Evolutionary conservation across 2,888 invertebrate species (phyloP), one percentile per base, ranked within the genome.

Genomic region (Invenusta paracnida): DNA sequence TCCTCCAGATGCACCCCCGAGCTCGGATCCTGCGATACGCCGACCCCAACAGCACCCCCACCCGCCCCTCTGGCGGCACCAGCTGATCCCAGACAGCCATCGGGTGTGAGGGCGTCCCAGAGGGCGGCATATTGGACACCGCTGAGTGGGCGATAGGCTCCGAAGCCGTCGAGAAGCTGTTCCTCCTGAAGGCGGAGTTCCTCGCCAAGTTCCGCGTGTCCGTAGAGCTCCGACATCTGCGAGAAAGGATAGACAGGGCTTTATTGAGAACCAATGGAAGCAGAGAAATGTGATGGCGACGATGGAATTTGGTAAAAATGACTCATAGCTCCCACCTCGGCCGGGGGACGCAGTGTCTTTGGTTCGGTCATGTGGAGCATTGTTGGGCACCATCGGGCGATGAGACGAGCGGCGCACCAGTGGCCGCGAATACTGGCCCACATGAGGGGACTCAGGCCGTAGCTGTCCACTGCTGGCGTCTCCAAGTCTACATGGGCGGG

Each of bases 371-470:
- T 48, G 48, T 48, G 48, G 48, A 48, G 48, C 48, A 82, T 17
- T 27, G 29, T 27, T 25, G 82, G 82, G n/a, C 29, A 82, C 82
- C 82, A 82, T n/a, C 27, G 28, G 5, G 82, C 82, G 1, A 82
- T n/a, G n/a, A 82, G 82, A n/a, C 82, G 27, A 27, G 30, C n/a
- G n/a, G 30, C 23, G 28, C 11, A 17, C n/a, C n/a, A 29, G 29
- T 82, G 28, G n/a, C 29, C 82, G 5, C 29, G 28, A n/a, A 82
- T 29, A 82, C 82, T n/a, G 30, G 82, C 82, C 82, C 82, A 82
- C 82, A 82, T 82, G 2, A 82, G 28, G 5, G 82, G 29, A 29
- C 28, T 28, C 17, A 82, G 30, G 29, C 82, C 82, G 30, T 82
- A 5, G 2, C 29, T 25, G 29, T 82, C 82, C n/a, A 82, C n/a